Evolutionary conservation across 2,113 vertebrate genomes (phyloP), one percentile per base, ranked within the genome.

Genomic region (Phylloscopus trochiloides): DNA sequence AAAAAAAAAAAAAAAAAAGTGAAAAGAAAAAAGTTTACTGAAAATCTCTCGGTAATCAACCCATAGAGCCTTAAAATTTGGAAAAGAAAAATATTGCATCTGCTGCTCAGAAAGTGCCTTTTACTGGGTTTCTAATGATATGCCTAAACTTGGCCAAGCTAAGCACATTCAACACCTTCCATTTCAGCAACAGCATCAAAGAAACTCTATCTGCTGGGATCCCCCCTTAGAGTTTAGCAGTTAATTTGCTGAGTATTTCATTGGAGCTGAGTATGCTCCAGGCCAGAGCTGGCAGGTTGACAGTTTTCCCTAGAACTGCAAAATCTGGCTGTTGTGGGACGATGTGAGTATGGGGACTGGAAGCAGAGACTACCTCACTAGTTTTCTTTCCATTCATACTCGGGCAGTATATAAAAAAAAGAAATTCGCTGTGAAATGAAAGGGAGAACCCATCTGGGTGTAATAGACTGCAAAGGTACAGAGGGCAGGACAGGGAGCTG

Each of bases 141-240:
- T 34, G 50, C 7, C 17, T 54, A 40, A 83, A 42, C 59, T 52
- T 63, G 58, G 75, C 72, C 62, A 94, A 90, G 24, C 34, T 58
- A 93, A 85, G 86, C 70, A 80, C 74, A 36, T 13, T n/a, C 62
- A 90, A 73, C 54, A 73, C 45, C 75, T 94, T 95, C 34, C 47
- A 73, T 13, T 52, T 22, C 48, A 82, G 71, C 10, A 74, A 28
- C 43, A 51, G 32, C 67, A 91, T 70, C 86, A 94, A 77, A 70
- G 72, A 51, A 71, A 79, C 29, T 15, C 16, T 88, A 54, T 77
- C 80, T 88, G 11, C 66, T 58, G 36, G 51, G 65, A 76, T 83
- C 8, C 14, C 62, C 19, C 48, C 12, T 91, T 68, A 57, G 61
- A 76, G 24, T 75, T 81, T 61, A 78, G 32, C 88, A 95, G 85